phyloP scores from a whole-genome alignment of 2,888 invertebrate species.

The Agrilus mali region DNA sequence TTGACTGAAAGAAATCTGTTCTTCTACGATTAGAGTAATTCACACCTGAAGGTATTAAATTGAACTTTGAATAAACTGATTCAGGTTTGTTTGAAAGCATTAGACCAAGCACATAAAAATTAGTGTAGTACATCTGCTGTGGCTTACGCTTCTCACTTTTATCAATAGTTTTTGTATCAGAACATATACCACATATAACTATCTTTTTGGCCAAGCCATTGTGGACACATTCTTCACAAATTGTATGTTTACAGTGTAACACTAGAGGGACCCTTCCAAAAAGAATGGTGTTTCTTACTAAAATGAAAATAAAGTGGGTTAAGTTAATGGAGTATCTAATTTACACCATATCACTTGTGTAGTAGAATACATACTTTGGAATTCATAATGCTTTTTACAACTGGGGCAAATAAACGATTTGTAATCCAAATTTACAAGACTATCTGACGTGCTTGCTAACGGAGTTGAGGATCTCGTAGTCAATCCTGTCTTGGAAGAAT shows the following conservation, averaged over 20 bases:
- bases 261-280: conserved; percentile 40
- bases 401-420: conserved; percentile 14
- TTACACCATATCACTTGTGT: not conserved
- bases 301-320: conserved; percentile 8
- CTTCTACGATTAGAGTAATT: not conserved
- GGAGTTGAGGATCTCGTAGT: too few relatives aligned
- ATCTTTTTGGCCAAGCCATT: conserved; percentile 30
- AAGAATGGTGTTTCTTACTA: conserved; percentile 12
- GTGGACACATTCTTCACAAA: conserved; percentile 51
- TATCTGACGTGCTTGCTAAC: too few relatives aligned
- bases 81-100: conserved; percentile 16
- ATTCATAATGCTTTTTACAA: conserved; percentile 12
- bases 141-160: conserved; percentile 13
- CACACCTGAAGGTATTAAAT: conserved; percentile 12
- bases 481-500: too few relatives aligned
- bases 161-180: conserved; percentile 25
- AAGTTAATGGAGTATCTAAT: not conserved
- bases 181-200: conserved; percentile 39
- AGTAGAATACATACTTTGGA: conserved; percentile 11
- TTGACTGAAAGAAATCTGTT: not conserved
- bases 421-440: too few relatives aligned
- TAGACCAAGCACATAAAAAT: conserved; percentile 29
- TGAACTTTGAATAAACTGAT: conserved; percentile 3
- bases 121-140: conserved; percentile 26
- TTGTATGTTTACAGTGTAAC: conserved; percentile 52